Base-by-base conservation (phyloP, 2,888 invertebrate species). In the Sipha maydis region DNA sequence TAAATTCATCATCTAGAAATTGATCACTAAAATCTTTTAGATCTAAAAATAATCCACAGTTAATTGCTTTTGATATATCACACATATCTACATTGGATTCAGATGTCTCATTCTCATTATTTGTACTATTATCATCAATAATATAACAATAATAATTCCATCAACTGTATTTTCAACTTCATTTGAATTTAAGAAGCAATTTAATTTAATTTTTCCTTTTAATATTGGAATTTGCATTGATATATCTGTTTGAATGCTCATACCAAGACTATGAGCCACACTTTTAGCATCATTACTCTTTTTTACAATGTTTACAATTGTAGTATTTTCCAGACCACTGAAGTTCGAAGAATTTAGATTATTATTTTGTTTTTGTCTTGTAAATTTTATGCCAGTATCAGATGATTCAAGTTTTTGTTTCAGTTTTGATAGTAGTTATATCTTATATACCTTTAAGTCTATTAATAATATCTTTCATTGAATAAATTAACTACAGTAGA, bases 51-150 rank as follows among this genome's bases (percentile, higher is more conserved):
- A 78, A 54, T 78, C 54, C 77, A 78, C 31, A 78, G 31, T 78
- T 54, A 48, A 76, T 76, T 76, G 76, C 76, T 76, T 76, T 48
- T 76, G 76, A 76, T 38, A 48, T 76, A 38, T 76, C 76, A 76
- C 76, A 38, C 41, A 48, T n/a, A 48, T 76, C 41, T 41, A 76
- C 41, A 21, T 76, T 34, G 21, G 76, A 76, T 76, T 76, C 76
- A n/a, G 76, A 48, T 76, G 34, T 76, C 34, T 76, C 76, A 71
- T 76, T 76, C 76, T 76, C 76, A 71, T 71, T 76, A 34, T 76
- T 41, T 76, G 34, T 34, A 75, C 8, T 76, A 38, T 25, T 41
- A 41, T 76, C 75, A 75, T 38, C 17, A 75, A 38, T 38, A n/a
- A n/a, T n/a, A n/a, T n/a, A n/a, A n/a, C n/a, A n/a, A n/a, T n/a